A percentile compares a stretch with the other conserved stretches of the same genome.
Evolutionary conservation across 2,888 invertebrate genomes (phyloP).

Genomic region (Fabriciana adippe): DNA sequence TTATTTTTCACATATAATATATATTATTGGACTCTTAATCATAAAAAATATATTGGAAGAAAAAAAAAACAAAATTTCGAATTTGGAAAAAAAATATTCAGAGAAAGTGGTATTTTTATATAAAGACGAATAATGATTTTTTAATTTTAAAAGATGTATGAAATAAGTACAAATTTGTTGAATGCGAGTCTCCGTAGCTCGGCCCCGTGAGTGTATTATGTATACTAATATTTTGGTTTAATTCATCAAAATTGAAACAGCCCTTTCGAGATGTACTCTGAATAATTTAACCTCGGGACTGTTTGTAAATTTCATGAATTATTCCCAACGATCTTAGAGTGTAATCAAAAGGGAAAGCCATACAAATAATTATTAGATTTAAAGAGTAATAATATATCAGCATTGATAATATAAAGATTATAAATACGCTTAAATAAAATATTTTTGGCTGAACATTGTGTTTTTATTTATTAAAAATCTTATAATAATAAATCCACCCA

Average conservation of each 20-base stretch:
- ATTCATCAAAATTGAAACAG: conserved; percentile 60
- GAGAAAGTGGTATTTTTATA: conserved; percentile 76
- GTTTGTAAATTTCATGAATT: conserved; percentile 60
- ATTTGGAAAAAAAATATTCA: conserved; percentile 63
- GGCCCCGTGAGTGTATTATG: conserved; percentile 53
- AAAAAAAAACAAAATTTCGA: conserved; percentile 58
- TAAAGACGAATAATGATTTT: conserved; percentile 57
- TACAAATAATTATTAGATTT: conserved; percentile 72
- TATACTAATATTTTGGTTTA: conserved; percentile 60
- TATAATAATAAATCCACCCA: conserved; percentile 30
- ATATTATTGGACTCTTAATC: conserved; percentile 35
- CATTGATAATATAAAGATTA: conserved; percentile 81
- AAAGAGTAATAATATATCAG: conserved; percentile 81
- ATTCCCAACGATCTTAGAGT: conserved; percentile 57
- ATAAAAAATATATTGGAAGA: conserved; percentile 51
- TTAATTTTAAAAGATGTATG: conserved; percentile 58
- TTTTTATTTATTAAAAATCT: conserved; percentile 57
- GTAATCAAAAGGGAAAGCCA: conserved; percentile 71
- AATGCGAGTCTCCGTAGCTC: conserved; percentile 60
- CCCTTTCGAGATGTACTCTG: conserved; percentile 41
- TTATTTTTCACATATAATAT: conserved; percentile 32
- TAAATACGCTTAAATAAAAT: conserved; percentile 83
- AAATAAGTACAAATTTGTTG: conserved; percentile 76
- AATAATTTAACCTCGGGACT: conserved; percentile 44
- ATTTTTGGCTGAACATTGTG: conserved; percentile 77